Evolutionary conservation across 2,888 invertebrate genomes (phyloP).

Genomic region (Mayetiola destructor): DNA sequence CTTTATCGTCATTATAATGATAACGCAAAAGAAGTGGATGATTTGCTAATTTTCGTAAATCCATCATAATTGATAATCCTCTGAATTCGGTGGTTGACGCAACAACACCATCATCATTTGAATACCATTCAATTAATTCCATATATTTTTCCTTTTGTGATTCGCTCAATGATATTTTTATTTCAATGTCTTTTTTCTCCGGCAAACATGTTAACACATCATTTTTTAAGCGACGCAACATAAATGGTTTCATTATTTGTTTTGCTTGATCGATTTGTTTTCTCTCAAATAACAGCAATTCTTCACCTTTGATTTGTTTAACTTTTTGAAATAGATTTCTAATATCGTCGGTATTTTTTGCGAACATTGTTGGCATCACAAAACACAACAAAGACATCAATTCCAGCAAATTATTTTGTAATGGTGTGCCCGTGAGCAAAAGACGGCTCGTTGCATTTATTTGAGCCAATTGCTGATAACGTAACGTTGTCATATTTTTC

Average conservation of each 20-base stretch:
- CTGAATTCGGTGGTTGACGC: conserved; percentile 43
- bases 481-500: conserved; percentile 88
- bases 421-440: conserved; percentile 84
- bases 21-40: conserved; percentile 75
- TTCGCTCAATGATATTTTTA: conserved; percentile 49
- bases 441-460: conserved; percentile 79
- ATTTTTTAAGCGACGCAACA: conserved; percentile 71
- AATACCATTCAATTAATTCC: conserved; percentile 52
- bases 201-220: conserved; percentile 81
- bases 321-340: conserved; percentile 74
- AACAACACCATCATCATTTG: conserved; percentile 45
- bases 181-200: conserved; percentile 55
- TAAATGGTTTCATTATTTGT: conserved; percentile 90
- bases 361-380: conserved; percentile 91
- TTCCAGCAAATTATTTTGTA: conserved; percentile 91
- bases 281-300: conserved; percentile 66
- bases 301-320: conserved; percentile 39
- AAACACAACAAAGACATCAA: conserved; percentile 90
- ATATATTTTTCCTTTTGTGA: conserved; percentile 63
- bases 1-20: conserved; percentile 50
- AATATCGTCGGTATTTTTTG: conserved; percentile 70
- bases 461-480: conserved; percentile 76
- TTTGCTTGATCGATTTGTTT: conserved; percentile 87
- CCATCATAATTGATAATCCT: conserved; percentile 76
- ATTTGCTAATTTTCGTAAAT: conserved; percentile 84